These are phyloP conservation scores for Ochotona curzoniae DNA, from an alignment of 2,113 vertebrate genomes.

Conservation along the genomic window DNA sequence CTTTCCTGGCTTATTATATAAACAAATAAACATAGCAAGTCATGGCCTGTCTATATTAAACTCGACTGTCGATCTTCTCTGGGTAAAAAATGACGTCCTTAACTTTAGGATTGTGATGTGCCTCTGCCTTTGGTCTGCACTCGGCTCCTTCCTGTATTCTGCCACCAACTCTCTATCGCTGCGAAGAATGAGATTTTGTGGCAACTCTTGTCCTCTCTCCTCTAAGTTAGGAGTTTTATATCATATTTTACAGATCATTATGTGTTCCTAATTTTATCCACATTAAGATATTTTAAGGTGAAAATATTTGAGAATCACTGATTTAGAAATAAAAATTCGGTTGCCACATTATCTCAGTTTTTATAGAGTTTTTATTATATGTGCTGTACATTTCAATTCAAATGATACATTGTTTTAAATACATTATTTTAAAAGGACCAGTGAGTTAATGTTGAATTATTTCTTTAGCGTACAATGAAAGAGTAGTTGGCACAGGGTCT, in stretches of 20 bases:
- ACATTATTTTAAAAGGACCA: neutral
- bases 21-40: neutral
- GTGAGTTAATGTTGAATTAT: neutral
- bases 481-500: neutral
- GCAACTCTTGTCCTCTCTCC: no score
- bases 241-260: neutral
- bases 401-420: no score
- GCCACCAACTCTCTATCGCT: neutral
- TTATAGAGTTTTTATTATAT: neutral
- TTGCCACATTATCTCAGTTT: neutral
- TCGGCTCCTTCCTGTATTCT: neutral
- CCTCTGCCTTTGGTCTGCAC: neutral
- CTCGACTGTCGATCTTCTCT: neutral
- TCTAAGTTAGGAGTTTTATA: neutral
- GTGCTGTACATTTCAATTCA: neutral
- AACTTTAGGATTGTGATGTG: neutral
- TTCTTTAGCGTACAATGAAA: neutral
- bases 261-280: neutral
- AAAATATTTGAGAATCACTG: neutral
- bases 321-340: neutral
- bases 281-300: neutral
- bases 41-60: neutral
- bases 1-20: no score
- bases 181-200: neutral
- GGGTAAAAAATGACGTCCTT: neutral